Base-by-base conservation (phyloP, 2,113 vertebrate species). In the Syrmaticus mikado region DNA sequence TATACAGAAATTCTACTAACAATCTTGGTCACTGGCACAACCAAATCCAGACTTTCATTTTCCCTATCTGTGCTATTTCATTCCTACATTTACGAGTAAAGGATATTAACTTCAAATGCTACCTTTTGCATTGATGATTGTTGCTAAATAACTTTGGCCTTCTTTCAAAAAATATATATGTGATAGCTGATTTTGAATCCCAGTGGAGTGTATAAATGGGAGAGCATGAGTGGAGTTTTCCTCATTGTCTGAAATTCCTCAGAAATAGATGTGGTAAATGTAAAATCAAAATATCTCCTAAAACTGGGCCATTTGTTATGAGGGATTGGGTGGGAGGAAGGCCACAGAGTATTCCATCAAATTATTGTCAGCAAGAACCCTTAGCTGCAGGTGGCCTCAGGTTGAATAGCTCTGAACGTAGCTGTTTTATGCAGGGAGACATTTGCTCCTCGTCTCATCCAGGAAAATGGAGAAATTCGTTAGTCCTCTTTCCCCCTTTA, bases 401-500 rank as follows among this genome's bases (percentile, higher is more conserved):
- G 66, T 76, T 87, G 90, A 85, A 46, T 53, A 72, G 17, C 45
- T 85, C 67, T 94, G 66, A 85, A 86, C 19, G 27, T 72, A 38
- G 16, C 62, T 24, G 8, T 90, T 38, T 70, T 93, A 27, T 19
- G 27, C 43, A 83, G 43, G 38, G 38, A 83, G 76, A 81, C 27
- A 28, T 86, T 82, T 90, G 58, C 77, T 77, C 57, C 88, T 92
- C 43, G 17, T 36, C 66, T 88, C 57, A 34, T 93, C 57, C 61
- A 72, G n/a, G 66, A 86, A 93, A 84, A 95, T n/a, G 18, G 70
- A 84, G 52, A 90, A 79, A 86, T 57, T 71, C 55, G 50, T 91
- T 80, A 6, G 25, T 74, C 55, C 60, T 85, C 50, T 38, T 64
- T 91, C 34, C 32, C 67, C 32, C 30, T 67, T 72, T 24, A 6